Conservation (phyloP, 2,113 vertebrate genomes). For the Ptyas mucosa region DNA sequence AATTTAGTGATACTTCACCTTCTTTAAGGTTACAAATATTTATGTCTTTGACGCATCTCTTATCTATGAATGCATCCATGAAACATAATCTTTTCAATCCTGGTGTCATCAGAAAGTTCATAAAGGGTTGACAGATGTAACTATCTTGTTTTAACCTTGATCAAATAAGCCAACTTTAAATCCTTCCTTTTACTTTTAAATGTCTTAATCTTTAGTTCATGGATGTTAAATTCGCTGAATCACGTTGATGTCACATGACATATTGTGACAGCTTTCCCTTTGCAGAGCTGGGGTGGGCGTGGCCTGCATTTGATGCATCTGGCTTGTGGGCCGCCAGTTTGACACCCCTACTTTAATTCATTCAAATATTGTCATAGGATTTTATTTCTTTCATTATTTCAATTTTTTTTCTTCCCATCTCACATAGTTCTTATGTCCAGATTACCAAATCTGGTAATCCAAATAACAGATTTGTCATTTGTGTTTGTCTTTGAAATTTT, state of each 20-base stretch:
- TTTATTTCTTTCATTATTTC: not conserved
- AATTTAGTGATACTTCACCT: not conserved
- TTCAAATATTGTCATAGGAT: not conserved
- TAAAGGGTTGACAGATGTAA: not conserved
- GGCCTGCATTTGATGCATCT: too few species aligned
- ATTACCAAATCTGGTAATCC: too few species aligned
- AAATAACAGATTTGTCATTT: not conserved
- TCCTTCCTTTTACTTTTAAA: not conserved
- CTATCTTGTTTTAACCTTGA: not conserved
- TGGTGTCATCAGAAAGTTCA: not conserved
- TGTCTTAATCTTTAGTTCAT: not conserved
- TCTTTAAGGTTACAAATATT: not conserved
- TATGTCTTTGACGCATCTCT: not conserved
- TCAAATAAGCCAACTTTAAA: not conserved
- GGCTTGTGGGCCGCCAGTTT: too few species aligned
- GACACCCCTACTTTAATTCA: not conserved
- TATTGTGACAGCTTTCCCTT: too few species aligned
- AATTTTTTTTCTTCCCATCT: not conserved
- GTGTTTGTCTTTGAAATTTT: not conserved
- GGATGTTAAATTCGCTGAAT: too few species aligned
- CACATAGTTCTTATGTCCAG: not conserved
- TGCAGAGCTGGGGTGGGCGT: too few species aligned
- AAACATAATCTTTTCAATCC: not conserved
- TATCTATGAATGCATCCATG: not conserved
- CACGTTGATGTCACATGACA: too few species aligned